These are phyloP conservation scores for Alcis repandata DNA, from an alignment of 2,888 invertebrate species.

Conservation along the genomic window DNA sequence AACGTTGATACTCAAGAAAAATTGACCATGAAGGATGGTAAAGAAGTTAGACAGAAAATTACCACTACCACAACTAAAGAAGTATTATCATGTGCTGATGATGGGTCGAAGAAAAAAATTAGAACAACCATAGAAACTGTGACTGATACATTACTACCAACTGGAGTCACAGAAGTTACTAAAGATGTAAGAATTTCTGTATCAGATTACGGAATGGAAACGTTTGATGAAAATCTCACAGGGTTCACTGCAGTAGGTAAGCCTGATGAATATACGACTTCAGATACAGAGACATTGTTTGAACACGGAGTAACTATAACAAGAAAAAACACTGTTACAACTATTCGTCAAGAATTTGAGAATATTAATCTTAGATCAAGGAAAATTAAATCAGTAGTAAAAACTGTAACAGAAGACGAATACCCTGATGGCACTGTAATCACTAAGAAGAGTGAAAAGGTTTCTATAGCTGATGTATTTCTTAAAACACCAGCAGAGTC, in stretches of 20 bases:
- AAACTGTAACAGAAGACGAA: conserved; percentile 73
- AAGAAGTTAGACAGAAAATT: conserved; percentile 68
- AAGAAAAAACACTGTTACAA: conserved; percentile 73
- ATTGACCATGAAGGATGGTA: conserved; percentile 61
- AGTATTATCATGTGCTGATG: conserved; percentile 61
- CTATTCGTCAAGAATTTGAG: conserved; percentile 71
- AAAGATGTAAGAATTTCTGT: conserved; percentile 78
- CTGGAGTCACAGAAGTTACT: conserved; percentile 73
- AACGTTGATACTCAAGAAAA: conserved; percentile 69
- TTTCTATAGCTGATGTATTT: conserved; percentile 74
- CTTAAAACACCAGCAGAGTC: conserved; percentile 54
- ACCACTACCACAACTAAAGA: conserved; percentile 78
- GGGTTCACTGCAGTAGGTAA: conserved; percentile 65
- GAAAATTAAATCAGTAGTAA: conserved; percentile 74
- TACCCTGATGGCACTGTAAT: conserved; percentile 76
- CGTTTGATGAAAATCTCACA: conserved; percentile 68
- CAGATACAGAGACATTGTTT: conserved; percentile 58
- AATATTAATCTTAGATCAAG: conserved; percentile 59
- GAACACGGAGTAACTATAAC: conserved; percentile 68
- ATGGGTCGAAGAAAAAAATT: conserved; percentile 68
- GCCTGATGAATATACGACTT: conserved; percentile 63
- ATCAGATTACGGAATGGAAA: conserved; percentile 68
- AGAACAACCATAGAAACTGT: conserved; percentile 73
- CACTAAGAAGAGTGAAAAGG: conserved; percentile 77
- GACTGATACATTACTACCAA: conserved; percentile 70